phyloP scores from a whole-genome alignment of 2,888 invertebrate genomes.

The Iselma pallidipennis region DNA sequence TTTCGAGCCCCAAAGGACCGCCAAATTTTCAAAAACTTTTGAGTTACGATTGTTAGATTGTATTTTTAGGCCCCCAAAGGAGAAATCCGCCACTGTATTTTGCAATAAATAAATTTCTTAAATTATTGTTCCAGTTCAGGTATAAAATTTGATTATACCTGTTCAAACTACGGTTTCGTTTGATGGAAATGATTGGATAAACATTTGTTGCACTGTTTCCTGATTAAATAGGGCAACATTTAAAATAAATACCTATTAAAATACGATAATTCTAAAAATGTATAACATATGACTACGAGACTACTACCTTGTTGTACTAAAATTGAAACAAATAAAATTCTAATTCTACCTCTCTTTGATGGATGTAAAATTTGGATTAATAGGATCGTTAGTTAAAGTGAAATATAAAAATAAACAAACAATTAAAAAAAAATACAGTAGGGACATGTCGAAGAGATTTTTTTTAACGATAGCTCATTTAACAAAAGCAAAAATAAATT shows the following conservation, averaged over 20 bases:
- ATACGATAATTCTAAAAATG: conserved; percentile 24
- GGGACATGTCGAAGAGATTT: not conserved
- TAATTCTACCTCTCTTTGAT: conserved; percentile 27
- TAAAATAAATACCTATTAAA: conserved; percentile 13
- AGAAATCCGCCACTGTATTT: too few relatives aligned
- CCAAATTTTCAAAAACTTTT: too few relatives aligned
- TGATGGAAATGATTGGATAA: not conserved
- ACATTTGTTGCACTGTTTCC: not conserved
- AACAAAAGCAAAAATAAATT: conserved; percentile 12
- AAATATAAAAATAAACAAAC: conserved; percentile 26
- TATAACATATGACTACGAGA: conserved; percentile 18
- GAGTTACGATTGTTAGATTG: too few relatives aligned
- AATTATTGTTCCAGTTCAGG: not conserved
- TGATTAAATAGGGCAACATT: not conserved
- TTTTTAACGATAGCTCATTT: not conserved
- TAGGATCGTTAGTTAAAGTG: conserved; percentile 14
- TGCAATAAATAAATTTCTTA: too few relatives aligned
- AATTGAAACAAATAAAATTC: conserved; percentile 26
- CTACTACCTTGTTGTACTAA: too few relatives aligned
- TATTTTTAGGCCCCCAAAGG: too few relatives aligned
- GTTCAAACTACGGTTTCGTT: not conserved
- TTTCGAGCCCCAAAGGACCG: too few relatives aligned
- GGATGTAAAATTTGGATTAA: conserved; percentile 24
- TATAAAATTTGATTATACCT: not conserved
- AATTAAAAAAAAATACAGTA: conserved; percentile 11